Base-by-base conservation (phyloP, 2,888 invertebrate species). In the Platerodrilus igneus region DNA sequence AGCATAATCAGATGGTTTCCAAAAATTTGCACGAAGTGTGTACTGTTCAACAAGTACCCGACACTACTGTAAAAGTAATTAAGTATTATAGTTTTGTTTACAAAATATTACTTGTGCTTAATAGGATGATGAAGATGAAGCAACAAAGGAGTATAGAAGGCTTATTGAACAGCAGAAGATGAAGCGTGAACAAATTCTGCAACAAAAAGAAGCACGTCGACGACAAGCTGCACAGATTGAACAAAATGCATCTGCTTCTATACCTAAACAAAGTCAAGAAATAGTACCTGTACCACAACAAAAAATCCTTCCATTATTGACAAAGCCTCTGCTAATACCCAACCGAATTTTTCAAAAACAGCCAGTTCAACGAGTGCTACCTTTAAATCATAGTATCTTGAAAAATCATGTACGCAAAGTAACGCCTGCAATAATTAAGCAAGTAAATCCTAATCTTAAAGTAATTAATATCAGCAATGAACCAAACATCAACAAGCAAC, bases 111-210 rank as follows among this genome's bases (percentile, higher is more conserved):
- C 4, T 27, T n/a, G 7, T 14, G 10, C 14, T 7, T 19, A 13
- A 15, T 43, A 66, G 60, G 60, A 61, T 51, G 69, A 71, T 32
- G 73, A 73, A 53, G 73, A 73, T 50, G 73, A 72, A 50, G 71
- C 72, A 48, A 73, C 71, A 10, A 65, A 65, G 38, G 65, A 60
- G 25, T 73, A 72, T 51, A 63, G 71, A 33, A 50, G 63, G 39
- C 64, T 70, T 60, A 72, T 73, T 13, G 72, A 72, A 52, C 70
- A 72, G 37, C 73, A 73, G 51, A 71, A 72, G 47, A 63, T 63
- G 36, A 46, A 68, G 49, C 66, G 73, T 5, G 71, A 71, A 48
- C 65, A 65, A 52, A 62, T 72, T 8, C 54, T 72, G 45, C 62
- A 64, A 22, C 67, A 70, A 50, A 72, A 72, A 51, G 72, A 73